Conservation (phyloP, 2,113 vertebrate species). For the Alethe castanea region DNA sequence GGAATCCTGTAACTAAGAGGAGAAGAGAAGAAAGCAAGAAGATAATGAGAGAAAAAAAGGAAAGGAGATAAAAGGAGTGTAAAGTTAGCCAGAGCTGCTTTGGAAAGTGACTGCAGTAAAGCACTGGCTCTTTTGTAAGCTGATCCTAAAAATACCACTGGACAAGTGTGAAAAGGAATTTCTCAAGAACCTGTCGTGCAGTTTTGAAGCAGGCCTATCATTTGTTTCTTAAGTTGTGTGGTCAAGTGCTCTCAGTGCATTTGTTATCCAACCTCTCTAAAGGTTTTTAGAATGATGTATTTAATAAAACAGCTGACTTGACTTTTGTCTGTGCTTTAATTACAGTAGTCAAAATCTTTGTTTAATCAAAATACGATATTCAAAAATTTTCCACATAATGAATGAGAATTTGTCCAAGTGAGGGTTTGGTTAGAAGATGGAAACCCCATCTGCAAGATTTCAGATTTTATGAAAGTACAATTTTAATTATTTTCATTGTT, state of each 20-base stretch:
- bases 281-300: conserved; percentile 36
- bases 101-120: conserved; percentile 36
- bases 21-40: conserved; percentile 97
- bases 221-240: conserved; percentile 58
- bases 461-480: not conserved
- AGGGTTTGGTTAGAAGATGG: not conserved
- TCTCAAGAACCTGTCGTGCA: conserved; percentile 53
- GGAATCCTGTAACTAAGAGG: conserved; percentile 96
- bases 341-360: not conserved
- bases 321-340: conserved; percentile 6
- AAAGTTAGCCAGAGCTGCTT: conserved; percentile 11
- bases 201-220: conserved; percentile 57
- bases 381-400: not conserved
- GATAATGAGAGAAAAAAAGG: conserved; percentile 94
- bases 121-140: not conserved
- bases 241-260: conserved; percentile 42
- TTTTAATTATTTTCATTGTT: not conserved
- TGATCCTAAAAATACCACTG: conserved; percentile 45
- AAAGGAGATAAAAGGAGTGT: conserved; percentile 76
- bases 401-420: not conserved
- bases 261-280: not conserved
- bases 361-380: not conserved
- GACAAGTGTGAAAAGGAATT: conserved; percentile 58
- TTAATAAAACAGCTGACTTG: conserved; percentile 63
- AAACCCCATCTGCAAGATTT: not conserved